A percentile compares a stretch with the other conserved stretches of the same genome.
Evolutionary conservation across 2,888 invertebrate species (phyloP).

Genomic region (Apodemia duryi): DNA sequence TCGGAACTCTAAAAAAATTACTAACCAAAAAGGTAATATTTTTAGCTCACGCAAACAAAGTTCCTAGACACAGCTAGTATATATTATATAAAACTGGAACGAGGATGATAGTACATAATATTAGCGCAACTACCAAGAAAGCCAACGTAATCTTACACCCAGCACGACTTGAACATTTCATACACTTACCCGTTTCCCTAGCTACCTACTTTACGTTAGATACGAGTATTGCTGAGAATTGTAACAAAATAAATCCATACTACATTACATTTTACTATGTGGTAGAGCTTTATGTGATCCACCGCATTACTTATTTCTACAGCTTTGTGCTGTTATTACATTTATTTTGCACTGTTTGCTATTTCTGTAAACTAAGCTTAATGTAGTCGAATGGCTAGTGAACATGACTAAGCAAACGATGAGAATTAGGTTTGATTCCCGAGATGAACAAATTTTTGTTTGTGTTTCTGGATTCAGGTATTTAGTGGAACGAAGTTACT

Average conservation of each 20-base stretch:
- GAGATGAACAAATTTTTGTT: no score
- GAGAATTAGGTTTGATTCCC: no score
- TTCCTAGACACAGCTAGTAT: no score
- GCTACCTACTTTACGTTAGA: neutral
- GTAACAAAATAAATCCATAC: slow-evolving; percentile 3
- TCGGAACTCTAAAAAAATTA: no score
- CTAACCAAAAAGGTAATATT: no score
- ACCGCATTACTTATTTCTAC: neutral
- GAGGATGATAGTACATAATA: neutral
- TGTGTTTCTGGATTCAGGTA: no score
- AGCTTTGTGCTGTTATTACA: neutral
- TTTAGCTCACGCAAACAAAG: no score
- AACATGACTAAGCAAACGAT: no score
- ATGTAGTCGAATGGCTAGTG: no score
- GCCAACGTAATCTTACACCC: slow-evolving; percentile 7
- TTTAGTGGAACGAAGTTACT: no score
- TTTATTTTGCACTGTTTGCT: neutral
- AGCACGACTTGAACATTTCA: slow-evolving; percentile 8
- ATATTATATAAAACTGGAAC: neutral
- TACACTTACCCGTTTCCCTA: slow-evolving; percentile 7
- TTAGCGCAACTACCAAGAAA: slow-evolving; percentile 4
- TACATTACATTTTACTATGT: neutral
- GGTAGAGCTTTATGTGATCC: neutral
- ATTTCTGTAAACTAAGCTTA: no score
- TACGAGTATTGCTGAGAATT: neutral